Conservation (phyloP, 2,888 invertebrate genomes). For the Pristionchus entomophagus region DNA sequence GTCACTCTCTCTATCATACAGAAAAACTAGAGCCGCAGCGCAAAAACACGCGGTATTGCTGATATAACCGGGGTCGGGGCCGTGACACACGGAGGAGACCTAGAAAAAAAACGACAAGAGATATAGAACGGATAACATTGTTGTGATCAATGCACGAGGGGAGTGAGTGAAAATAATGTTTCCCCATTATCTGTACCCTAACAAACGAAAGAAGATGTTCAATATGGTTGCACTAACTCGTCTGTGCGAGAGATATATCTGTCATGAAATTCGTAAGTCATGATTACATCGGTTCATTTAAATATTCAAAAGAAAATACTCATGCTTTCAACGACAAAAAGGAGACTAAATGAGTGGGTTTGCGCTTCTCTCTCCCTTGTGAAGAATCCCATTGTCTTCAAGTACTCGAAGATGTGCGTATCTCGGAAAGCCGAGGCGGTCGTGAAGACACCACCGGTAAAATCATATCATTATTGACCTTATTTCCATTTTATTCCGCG, state of each 20-base stretch:
- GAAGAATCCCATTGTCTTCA: neutral
- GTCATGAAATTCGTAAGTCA: neutral
- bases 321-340: neutral
- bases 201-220: slow-evolving; percentile 83
- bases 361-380: neutral
- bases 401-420: too few relatives aligned
- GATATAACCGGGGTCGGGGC: slow-evolving; percentile 77
- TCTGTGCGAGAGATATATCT: slow-evolving; percentile 76
- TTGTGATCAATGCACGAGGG: neutral
- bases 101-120: too few relatives aligned
- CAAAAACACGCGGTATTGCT: slow-evolving; percentile 82
- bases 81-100: slow-evolving; percentile 82
- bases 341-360: neutral
- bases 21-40: slow-evolving; percentile 84
- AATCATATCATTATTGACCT: too few relatives aligned
- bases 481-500: too few relatives aligned
- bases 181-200: slow-evolving; percentile 82
- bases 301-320: too few relatives aligned
- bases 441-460: too few relatives aligned
- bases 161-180: neutral
- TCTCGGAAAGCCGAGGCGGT: too few relatives aligned
- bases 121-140: too few relatives aligned
- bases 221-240: slow-evolving; percentile 80
- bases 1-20: slow-evolving; percentile 85
- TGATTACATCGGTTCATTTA: neutral